These are phyloP conservation scores for Campoletis raptor DNA, from an alignment of 2,888 invertebrate genomes.

Conservation along the genomic window DNA sequence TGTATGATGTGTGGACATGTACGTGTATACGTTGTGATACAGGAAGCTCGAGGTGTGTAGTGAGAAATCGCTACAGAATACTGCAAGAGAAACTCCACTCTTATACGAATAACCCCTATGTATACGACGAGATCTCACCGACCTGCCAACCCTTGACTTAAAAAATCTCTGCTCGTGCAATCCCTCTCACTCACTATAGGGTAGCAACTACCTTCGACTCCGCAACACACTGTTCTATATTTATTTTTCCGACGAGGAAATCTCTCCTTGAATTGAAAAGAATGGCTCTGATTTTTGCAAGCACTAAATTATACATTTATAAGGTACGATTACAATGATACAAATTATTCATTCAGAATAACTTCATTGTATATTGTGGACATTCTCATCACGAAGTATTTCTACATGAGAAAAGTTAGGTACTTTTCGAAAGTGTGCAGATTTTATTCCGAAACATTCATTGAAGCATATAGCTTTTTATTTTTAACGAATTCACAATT, in stretches of 20 bases:
- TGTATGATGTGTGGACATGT: not conserved
- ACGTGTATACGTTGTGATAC: not conserved
- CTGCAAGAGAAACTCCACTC: slow-evolving; percentile 20
- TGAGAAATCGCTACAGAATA: not conserved
- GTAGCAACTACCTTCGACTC: slow-evolving; percentile 58
- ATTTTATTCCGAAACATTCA: not conserved
- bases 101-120: slow-evolving; percentile 16
- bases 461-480: too few species aligned
- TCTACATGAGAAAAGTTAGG: not conserved
- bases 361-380: not conserved
- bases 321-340: not conserved
- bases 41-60: not conserved
- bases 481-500: not conserved
- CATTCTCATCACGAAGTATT: not conserved
- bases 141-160: slow-evolving; percentile 68
- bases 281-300: not conserved
- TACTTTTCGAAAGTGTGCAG: not conserved
- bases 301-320: not conserved
- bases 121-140: slow-evolving; percentile 32
- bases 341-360: not conserved
- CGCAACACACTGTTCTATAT: not conserved
- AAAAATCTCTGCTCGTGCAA: slow-evolving; percentile 38
- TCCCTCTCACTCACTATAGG: slow-evolving; percentile 45
- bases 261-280: not conserved
- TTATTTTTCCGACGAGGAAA: not conserved